Base-by-base conservation (phyloP, 1,140 invertebrate genomes). In the Hypsibius dujardini region DNA sequence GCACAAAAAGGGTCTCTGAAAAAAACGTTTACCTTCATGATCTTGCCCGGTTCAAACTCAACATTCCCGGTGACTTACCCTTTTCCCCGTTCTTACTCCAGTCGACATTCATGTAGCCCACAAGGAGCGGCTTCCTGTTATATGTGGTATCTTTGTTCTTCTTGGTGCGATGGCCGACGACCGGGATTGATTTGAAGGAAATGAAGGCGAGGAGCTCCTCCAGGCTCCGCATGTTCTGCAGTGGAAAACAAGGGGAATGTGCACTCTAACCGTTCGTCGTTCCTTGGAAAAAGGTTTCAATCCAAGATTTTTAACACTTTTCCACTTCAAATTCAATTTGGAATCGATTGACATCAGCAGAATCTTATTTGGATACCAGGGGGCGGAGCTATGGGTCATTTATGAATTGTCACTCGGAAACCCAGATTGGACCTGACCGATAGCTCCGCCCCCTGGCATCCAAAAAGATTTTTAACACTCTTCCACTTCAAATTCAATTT, bases 91-190 rank as follows among this genome's bases (percentile, higher is more conserved):
- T 67, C 3, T 12, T 15, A 45, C 62, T 67, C 62, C 62, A 67
- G 62, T 67, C 62, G 12, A 67, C 42, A 7, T 67, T 42, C 12
- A 45, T 67, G 42, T 67, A 67, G 62, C 62, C 42, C 3, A 67
- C 42, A 7, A 67, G 62, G 3, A 67, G 42, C 42, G 62, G 62
- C 12, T 42, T 12, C 12, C 62, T 12, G 7, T 67, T 67, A 42
- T 67, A 67, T 42, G 7, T 7, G 12, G 12, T 45, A 42, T 67
- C 62, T 67, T 67, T 67, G 62, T 67, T 67, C 62, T 42, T 67
- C 42, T 67, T 67, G 12, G 62, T 67, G 12, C 62, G 12, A 45
- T 67, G 42, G 12, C 62, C 62, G 42, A 67, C 62, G 12, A 67
- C 12, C 7, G 62, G 62, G 7, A 42, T 45, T 7, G 62, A 12